Base-by-base conservation (phyloP, 2,888 invertebrate genomes). In the Drosophila subsilvestris region DNA sequence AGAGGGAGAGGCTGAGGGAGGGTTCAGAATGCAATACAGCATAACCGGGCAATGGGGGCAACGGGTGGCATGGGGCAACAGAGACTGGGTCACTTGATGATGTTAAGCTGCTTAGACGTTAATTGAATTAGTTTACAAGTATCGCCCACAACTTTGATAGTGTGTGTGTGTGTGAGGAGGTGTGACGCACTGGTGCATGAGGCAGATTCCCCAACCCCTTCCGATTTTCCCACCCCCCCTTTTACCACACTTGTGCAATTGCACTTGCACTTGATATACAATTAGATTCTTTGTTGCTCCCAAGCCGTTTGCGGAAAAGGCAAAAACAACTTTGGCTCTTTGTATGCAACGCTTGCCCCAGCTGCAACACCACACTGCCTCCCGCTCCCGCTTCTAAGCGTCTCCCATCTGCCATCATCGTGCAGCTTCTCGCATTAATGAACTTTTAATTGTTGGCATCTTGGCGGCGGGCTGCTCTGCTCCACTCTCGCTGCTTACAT, bases 81-180 rank as follows among this genome's bases (percentile, higher is more conserved):
- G 51, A 51, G 70, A 71, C 70, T 71, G 74, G 71, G 67, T 71
- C 71, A 74, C 74, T 75, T 72, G 74, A 74, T 67, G 57, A 79
- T 81, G 82, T 68, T 87, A 85, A 89, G 88, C 89, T 55, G 88
- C 83, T 85, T 85, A 89, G 74, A 79, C 73, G 88, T 76, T 85
- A 85, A 85, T 85, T 85, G 76, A 85, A 89, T 85, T 85, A 85
- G 85, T 85, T 88, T 88, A 69, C 84, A 86, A 88, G 79, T 69
- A 74, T 78, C 76, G 85, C 70, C 57, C 86, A 76, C 55, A 68
- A 62, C 65, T 61, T 67, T 69, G 65, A 77, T 59, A 61, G 61
- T 61, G 56, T 50, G 48, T 42, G 44, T 61, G 58, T 54, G 55
- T 74, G 59, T 37, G 18, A 48, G 12, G 18, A 42, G 27, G 32